Evolutionary conservation across 1,140 invertebrate genomes (phyloP).

Genomic region (Acromyrmex charruanus): DNA sequence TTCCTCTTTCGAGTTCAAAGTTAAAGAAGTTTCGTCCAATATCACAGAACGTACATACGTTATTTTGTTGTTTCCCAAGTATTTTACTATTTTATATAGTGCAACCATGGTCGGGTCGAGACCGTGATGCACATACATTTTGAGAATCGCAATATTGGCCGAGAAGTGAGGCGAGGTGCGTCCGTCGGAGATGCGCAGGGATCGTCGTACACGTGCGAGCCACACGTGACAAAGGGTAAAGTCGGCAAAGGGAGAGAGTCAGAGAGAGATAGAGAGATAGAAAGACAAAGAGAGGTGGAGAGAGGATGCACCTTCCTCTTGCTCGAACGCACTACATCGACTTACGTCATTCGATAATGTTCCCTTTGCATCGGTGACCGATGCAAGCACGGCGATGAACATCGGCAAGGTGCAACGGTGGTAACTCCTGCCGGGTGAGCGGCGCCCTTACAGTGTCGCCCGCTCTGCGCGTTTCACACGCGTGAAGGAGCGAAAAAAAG

Average conservation of each 20-base stretch:
- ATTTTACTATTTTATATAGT: neutral
- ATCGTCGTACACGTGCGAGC: constrained; percentile 54
- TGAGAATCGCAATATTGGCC: constrained; percentile 39
- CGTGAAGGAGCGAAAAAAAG: constrained; percentile 63
- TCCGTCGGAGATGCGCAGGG: constrained; percentile 30
- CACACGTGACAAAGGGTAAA: constrained; percentile 62
- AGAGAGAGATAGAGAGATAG: constrained; percentile 6
- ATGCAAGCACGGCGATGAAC: constrained; percentile 61
- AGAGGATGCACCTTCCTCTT: constrained; percentile 54
- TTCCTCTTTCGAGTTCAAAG: neutral
- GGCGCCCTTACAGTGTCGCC: constrained; percentile 58
- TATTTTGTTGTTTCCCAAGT: neutral
- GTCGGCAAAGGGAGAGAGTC: constrained; percentile 32
- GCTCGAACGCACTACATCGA: constrained; percentile 57
- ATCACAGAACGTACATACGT: neutral
- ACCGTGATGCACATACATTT: constrained; percentile 27
- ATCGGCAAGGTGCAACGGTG: constrained; percentile 57
- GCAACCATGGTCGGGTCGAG: neutral
- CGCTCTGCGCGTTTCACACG: constrained; percentile 59
- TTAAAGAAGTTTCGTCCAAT: neutral
- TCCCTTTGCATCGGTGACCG: constrained; percentile 63
- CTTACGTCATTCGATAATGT: constrained; percentile 65
- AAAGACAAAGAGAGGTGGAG: neutral
- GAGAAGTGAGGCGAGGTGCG: neutral
- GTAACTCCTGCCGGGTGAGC: constrained; percentile 62